Percentiles rank a stretch among this genome's conserved stretches.
These are phyloP conservation scores for Semotilus atromaculatus DNA, from an alignment of 2,797 vertebrate species.

Conservation along the genomic window DNA sequence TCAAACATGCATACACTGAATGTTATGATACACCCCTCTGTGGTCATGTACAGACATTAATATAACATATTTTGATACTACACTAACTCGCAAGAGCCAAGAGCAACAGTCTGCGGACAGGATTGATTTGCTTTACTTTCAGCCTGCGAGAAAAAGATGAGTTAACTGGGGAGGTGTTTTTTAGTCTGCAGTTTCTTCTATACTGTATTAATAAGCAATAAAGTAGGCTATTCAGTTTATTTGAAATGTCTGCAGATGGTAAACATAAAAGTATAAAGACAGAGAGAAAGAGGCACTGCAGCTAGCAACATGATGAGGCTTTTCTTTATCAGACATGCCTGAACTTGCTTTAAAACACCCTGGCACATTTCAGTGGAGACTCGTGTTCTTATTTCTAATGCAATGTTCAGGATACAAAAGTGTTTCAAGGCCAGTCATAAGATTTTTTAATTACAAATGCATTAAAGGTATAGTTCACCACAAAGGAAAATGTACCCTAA, in stretches of 20 bases:
- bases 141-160: slow-evolving; percentile 35
- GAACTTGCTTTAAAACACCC: slow-evolving; percentile 23
- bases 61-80: slow-evolving; percentile 17
- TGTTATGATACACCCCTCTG: background rate
- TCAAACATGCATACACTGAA: slow-evolving; percentile 21
- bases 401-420: background rate
- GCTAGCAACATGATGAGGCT: background rate
- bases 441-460: background rate
- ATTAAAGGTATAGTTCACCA: background rate
- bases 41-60: slow-evolving; percentile 35
- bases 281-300: background rate
- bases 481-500: background rate
- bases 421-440: background rate
- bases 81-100: slow-evolving; percentile 31
- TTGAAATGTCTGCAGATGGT: background rate
- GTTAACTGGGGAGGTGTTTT: slow-evolving; percentile 2
- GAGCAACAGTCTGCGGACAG: slow-evolving; percentile 44
- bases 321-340: slow-evolving; percentile 17
- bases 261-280: background rate
- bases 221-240: background rate
- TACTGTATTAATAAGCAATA: background rate
- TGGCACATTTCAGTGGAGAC: slow-evolving; percentile 5
- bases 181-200: background rate
- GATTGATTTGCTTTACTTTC: slow-evolving; percentile 41
- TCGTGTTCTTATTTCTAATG: slow-evolving; percentile 15